Evolutionary conservation across 1,140 invertebrate genomes (phyloP).

Genomic region (Drosophila watanabei): DNA sequence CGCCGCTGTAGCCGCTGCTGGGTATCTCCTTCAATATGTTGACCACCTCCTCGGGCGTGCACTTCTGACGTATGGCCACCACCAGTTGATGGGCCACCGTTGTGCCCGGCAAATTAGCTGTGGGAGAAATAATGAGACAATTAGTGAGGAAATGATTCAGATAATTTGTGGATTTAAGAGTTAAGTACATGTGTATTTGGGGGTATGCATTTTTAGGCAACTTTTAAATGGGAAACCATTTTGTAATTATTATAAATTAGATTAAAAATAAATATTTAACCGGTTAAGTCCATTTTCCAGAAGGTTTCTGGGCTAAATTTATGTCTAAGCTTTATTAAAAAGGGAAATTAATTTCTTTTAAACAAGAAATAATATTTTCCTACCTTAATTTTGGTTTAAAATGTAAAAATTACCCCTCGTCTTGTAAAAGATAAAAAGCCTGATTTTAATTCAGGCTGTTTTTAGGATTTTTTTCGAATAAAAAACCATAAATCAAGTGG

Average conservation of each 20-base stretch:
- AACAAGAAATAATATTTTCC: too few relatives aligned
- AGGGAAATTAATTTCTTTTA: too few relatives aligned
- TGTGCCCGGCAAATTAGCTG: slow-evolving; percentile 93
- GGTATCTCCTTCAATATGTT: slow-evolving; percentile 94
- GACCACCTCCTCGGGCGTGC: slow-evolving; percentile 96
- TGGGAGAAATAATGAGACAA: not conserved
- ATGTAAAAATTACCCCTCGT: too few relatives aligned
- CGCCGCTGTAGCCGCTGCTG: slow-evolving; percentile 91
- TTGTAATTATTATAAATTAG: not conserved
- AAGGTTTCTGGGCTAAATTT: too few relatives aligned
- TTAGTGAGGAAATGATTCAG: slow-evolving; percentile 30
- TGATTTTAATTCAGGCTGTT: not conserved
- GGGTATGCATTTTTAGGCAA: not conserved
- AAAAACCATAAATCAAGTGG: not conserved
- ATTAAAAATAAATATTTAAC: too few relatives aligned
- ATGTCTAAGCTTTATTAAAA: too few relatives aligned
- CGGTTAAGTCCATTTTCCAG: too few relatives aligned
- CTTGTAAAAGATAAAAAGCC: not conserved
- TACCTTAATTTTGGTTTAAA: too few relatives aligned
- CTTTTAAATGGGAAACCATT: not conserved
- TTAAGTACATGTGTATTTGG: not conserved
- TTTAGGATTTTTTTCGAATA: not conserved
- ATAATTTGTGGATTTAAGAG: slow-evolving; percentile 19
- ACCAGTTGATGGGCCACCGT: slow-evolving; percentile 94
- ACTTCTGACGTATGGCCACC: slow-evolving; percentile 94